phyloP scores from a whole-genome alignment of 1,140 invertebrate genomes.

The Lepidurus apus region DNA sequence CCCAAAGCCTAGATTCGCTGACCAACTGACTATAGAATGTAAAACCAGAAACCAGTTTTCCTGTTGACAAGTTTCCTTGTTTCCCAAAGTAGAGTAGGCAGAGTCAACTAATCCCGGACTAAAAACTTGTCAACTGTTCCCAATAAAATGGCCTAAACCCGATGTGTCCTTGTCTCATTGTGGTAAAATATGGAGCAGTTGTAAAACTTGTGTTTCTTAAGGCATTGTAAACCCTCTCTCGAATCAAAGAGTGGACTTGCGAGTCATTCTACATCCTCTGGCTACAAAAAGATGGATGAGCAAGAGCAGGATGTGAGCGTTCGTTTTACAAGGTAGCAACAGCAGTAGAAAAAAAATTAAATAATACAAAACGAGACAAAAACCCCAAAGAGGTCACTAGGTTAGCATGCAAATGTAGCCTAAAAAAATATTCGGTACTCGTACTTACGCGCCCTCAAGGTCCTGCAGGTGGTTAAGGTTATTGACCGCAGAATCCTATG shows the following conservation, averaged over 20 bases:
- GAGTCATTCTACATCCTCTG: not conserved
- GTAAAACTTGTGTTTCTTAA: not conserved
- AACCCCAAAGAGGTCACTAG: not conserved
- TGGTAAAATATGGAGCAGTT: not conserved
- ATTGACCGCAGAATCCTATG: not conserved
- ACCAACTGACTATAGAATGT: not conserved
- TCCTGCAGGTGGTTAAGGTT: not conserved
- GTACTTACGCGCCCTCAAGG: not conserved
- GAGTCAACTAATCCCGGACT: not conserved
- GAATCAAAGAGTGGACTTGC: not conserved
- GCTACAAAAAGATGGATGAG: not conserved
- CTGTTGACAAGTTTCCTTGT: not conserved
- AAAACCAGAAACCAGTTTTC: not conserved
- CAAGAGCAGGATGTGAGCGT: not conserved
- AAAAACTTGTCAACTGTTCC: not conserved
- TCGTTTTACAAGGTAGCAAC: constrained; percentile 1
- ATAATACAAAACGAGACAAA: not conserved
- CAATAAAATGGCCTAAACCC: not conserved
- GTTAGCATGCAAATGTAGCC: not conserved
- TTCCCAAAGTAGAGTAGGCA: not conserved
- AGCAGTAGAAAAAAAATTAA: not conserved
- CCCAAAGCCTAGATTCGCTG: constrained; percentile 1
- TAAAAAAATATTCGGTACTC: not conserved
- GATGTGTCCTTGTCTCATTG: not conserved
- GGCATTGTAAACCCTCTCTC: not conserved